These are phyloP conservation scores for Ptychobarbus kaznakovi DNA, from an alignment of 2,797 vertebrate genomes.

Conservation along the genomic window DNA sequence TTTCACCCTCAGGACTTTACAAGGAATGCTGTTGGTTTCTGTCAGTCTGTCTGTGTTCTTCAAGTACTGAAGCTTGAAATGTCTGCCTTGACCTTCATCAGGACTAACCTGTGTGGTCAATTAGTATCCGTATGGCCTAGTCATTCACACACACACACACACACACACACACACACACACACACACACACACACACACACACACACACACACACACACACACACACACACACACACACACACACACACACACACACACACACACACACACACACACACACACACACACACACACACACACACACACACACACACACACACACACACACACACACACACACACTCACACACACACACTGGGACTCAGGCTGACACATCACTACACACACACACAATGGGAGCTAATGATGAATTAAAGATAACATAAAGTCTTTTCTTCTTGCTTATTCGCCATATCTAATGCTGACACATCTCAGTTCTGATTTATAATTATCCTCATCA, in stretches of 20 bases:
- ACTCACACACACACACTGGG: neutral
- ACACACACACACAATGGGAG: neutral
- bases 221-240: no score
- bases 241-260: neutral
- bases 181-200: neutral
- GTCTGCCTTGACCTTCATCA: slow-evolving; percentile 28
- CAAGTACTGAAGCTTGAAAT: neutral
- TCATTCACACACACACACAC: neutral
- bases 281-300: neutral
- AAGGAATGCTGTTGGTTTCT: slow-evolving; percentile 15
- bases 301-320: neutral
- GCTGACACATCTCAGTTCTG: slow-evolving; percentile 18
- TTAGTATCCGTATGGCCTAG: neutral
- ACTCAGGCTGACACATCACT: no score
- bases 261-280: neutral
- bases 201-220: neutral
- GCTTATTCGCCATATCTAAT: slow-evolving; percentile 9
- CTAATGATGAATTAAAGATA: slow-evolving; percentile 39
- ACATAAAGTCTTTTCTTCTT: slow-evolving; percentile 11
- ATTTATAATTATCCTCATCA: slow-evolving; percentile 19
- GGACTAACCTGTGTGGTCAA: slow-evolving; percentile 24
- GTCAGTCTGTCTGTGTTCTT: slow-evolving; percentile 16
- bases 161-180: neutral
- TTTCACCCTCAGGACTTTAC: slow-evolving; percentile 11
- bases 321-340: neutral